Evolutionary conservation across 2,888 invertebrate genomes (phyloP).

Genomic region (Drosophila subsilvestris): DNA sequence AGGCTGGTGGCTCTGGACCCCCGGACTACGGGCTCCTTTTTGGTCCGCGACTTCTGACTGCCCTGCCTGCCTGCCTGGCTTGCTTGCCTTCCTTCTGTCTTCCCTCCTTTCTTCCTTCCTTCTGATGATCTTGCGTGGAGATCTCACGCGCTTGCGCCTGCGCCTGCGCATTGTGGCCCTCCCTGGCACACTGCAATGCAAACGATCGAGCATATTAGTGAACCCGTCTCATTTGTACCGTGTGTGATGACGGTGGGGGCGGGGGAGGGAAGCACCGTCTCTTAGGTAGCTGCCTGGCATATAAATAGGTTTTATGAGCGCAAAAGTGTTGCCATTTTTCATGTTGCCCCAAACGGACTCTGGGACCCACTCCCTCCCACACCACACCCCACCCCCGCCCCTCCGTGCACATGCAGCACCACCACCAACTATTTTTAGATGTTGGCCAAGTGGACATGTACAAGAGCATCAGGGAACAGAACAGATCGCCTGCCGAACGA

Average conservation of each 20-base stretch:
- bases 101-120: constrained; percentile 6
- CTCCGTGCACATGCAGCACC: constrained; percentile 1
- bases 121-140: constrained; percentile 73
- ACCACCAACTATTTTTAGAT: constrained; percentile 66
- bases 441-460: constrained; percentile 45
- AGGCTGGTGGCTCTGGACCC: constrained; percentile 38
- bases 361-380: neutral
- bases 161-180: constrained; percentile 50
- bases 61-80: constrained; percentile 18
- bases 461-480: constrained; percentile 55
- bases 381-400: no score
- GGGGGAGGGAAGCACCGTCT: constrained; percentile 12
- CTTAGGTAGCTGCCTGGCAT: constrained; percentile 41
- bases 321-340: constrained; percentile 80
- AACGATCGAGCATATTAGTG: constrained; percentile 62
- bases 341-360: constrained; percentile 51
- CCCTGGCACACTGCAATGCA: constrained; percentile 43
- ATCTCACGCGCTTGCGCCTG: constrained; percentile 81
- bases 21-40: constrained; percentile 36
- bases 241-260: neutral
- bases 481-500: neutral
- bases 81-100: constrained; percentile 17
- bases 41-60: constrained; percentile 8
- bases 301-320: constrained; percentile 78
- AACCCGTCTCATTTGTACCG: constrained; percentile 30